Evolutionary conservation across 2,113 vertebrate species (phyloP).

Genomic region (Anoplopoma fimbria): DNA sequence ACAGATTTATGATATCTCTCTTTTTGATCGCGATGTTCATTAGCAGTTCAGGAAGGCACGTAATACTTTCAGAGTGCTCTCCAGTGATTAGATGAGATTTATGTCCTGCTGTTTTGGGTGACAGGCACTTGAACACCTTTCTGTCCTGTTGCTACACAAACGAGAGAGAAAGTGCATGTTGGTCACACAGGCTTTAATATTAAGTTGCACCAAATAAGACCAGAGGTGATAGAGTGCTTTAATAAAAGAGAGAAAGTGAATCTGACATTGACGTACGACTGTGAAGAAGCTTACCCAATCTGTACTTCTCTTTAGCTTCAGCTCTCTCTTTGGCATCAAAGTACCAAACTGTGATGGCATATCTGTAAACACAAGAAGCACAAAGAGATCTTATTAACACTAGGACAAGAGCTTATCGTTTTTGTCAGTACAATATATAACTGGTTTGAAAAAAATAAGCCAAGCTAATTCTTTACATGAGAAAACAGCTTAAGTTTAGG

Average conservation of each 20-base stretch:
- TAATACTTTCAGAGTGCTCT: slow-evolving; percentile 58
- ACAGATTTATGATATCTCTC: slow-evolving; percentile 47
- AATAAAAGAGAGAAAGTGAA: not conserved
- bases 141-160: slow-evolving; percentile 84
- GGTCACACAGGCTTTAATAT: not conserved
- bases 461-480: too few species aligned
- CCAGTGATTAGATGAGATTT: slow-evolving; percentile 59
- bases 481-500: not conserved
- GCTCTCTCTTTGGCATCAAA: slow-evolving; percentile 93
- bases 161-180: slow-evolving; percentile 32
- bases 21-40: slow-evolving; percentile 44
- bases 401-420: not conserved
- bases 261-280: not conserved
- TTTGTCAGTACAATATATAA: not conserved
- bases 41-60: slow-evolving; percentile 72
- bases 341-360: slow-evolving; percentile 96
- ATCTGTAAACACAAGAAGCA: slow-evolving; percentile 79
- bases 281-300: slow-evolving; percentile 81
- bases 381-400: slow-evolving; percentile 5
- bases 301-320: slow-evolving; percentile 91
- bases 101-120: slow-evolving; percentile 84
- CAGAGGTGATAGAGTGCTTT: not conserved
- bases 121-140: slow-evolving; percentile 88
- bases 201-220: not conserved
- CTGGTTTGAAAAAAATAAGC: not conserved